phyloP scores from a whole-genome alignment of 2,113 vertebrate genomes.

The Serilophus lunatus region DNA sequence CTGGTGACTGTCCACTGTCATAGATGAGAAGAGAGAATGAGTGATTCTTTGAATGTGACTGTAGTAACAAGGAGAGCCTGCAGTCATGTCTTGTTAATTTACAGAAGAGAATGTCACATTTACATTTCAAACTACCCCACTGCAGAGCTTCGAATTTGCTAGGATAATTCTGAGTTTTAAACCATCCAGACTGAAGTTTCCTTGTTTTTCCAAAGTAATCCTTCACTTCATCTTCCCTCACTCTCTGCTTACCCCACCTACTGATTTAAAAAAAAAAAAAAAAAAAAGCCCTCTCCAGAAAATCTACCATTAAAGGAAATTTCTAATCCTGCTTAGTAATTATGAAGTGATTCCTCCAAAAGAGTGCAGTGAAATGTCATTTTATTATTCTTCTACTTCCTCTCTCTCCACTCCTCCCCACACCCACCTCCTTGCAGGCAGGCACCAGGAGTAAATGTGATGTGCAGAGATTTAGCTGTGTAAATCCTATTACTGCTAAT shows the following conservation, averaged over 20 bases:
- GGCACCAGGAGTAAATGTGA: not conserved
- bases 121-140: conserved; percentile 78
- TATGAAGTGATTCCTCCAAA: not conserved
- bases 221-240: not conserved
- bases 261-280: not conserved
- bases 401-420: not conserved
- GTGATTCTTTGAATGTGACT: conserved; percentile 65
- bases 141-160: conserved; percentile 52
- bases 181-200: conserved; percentile 37
- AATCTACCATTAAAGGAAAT: not conserved
- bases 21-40: conserved; percentile 24
- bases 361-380: not conserved
- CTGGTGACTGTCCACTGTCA: conserved; percentile 70
- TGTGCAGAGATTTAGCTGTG: not conserved
- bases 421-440: not conserved
- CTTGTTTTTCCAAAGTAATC: conserved; percentile 66
- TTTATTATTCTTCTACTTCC: not conserved
- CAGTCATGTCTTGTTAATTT: conserved; percentile 78
- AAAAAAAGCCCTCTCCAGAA: not conserved
- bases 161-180: conserved; percentile 68
- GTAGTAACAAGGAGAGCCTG: conserved; percentile 67
- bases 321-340: conserved; percentile 21
- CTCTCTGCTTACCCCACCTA: not conserved
- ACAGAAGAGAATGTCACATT: conserved; percentile 75
- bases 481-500: conserved; percentile 1